A percentile compares a stretch with the other conserved stretches of the same genome.
Conservation (phyloP, 1,140 invertebrate species). For the Hypothenemus hampei region DNA sequence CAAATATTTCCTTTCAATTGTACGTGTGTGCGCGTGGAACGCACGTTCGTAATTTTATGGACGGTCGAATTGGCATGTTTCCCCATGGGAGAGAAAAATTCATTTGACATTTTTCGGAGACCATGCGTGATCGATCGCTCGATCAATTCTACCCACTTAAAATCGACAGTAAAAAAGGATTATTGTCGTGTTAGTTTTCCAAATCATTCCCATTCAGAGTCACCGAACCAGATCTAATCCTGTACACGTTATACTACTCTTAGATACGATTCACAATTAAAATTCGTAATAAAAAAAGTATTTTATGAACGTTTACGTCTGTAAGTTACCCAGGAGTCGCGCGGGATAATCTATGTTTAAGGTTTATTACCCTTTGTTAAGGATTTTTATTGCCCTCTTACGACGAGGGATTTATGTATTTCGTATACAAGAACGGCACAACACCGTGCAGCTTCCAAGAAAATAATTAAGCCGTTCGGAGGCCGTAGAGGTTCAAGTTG, state of each 20-base stretch:
- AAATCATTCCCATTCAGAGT: no score
- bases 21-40: background rate
- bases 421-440: background rate
- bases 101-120: background rate
- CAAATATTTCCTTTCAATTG: conserved; percentile 5
- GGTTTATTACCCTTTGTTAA: conserved; percentile 19
- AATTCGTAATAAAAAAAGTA: conserved; percentile 6
- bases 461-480: background rate
- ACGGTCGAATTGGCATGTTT: no score
- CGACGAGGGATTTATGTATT: background rate
- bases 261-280: conserved; percentile 6
- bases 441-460: background rate
- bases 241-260: background rate
- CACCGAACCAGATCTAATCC: background rate
- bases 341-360: conserved; percentile 15
- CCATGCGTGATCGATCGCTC: no score
- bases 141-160: background rate
- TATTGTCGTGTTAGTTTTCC: no score
- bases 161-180: no score
- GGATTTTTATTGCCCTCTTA: conserved; percentile 10
- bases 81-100: no score
- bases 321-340: conserved; percentile 8
- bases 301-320: conserved; percentile 17
- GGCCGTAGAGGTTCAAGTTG: background rate
- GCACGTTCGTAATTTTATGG: no score